Evolutionary conservation across 2,888 invertebrate species (phyloP), one percentile per base, ranked within the genome.

Genomic region (Hypolimnas misippus): DNA sequence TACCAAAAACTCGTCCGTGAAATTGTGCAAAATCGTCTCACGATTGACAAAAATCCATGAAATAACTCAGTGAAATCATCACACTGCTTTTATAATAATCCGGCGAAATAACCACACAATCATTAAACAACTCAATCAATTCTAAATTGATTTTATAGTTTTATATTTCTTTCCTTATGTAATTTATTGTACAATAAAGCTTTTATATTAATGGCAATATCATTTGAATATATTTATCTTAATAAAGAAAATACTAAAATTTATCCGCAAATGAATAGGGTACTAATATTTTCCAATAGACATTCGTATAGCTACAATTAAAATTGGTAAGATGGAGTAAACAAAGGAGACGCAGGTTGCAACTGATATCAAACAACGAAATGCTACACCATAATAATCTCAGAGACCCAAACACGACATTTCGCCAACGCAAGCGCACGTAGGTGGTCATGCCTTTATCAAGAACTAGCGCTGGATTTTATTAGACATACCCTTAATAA

Each of bases 361-460:
- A 49, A 57, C 57, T 63, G 50, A 63, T 63, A 55, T 46, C 51
- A 59, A 59, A 70, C 25, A 49, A 49, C 46, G 46, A 67, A 71
- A 71, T 70, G 73, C 71, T 69, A 72, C 76, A 76, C 76, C 75
- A 78, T 77, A 77, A 79, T 81, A 78, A 79, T 78, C 76, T 80
- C 77, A 75, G 83, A 73, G 76, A 76, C 73, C 74, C 74, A 68
- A 71, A 73, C 74, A 73, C 73, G 74, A 72, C 71, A 69, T 68
- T 70, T 73, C 82, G 81, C 83, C 83, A 79, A 84, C 83, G 81
- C 83, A 77, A 64, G 66, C 63, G 77, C 76, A 83, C 82, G 87
- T 89, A 86, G 89, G 89, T 86, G 89, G 89, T 81, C 86, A 83
- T 77, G 80, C 80, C 81, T 85, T 83, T 87, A 86, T 88, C 88